Base-by-base conservation (phyloP, 2,113 vertebrate genomes). In the Mormyrus iriodes region DNA sequence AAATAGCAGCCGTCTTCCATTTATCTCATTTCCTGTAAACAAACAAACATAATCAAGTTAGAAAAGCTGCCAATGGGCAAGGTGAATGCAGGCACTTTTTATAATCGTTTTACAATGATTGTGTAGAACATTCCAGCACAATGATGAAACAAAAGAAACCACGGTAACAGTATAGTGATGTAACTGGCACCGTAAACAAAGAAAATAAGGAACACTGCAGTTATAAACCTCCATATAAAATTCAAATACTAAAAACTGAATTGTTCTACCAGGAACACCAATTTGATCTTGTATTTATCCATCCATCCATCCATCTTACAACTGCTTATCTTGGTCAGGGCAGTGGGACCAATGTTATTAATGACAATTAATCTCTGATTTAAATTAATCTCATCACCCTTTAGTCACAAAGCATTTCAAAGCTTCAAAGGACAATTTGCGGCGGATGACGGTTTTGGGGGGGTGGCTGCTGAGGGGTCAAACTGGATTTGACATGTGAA, bases 1-100 rank as follows among this genome's bases (percentile, higher is more conserved):
- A 17, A 69, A 48, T 88, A n/a, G 27, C 58, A 49, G 44, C 65
- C 24, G 76, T 69, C 51, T 90, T 89, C 91, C 86, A n/a, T 90
- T 96, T 96, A 96, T 96, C 96, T 96, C 94, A 94, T 94, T 76
- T 96, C 96, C 96, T 96, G 91, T 1, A 91, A 90, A 89, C 10
- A 91, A 24, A 92, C 10, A 91, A 79, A 91, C 1, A 49, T 9
- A 31, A 24, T n/a, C 1, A 3, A 76, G 51, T 69, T 13, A 90
- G 46, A 39, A 53, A 13, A 46, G 31, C 17, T 10, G n/a, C 27
- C 42, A 24, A 88, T 85, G 44, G 84, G n/a, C 6, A 73, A 69
- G 39, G 53, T 73, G 39, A 48, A 76, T 79, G 8, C 15, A 35
- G 65, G 88, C 52, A 17, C 42, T 15, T 58, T 61, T 89, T 13